Conservation (phyloP, 1,140 invertebrate species). For the Drosophila sucinea region DNA sequence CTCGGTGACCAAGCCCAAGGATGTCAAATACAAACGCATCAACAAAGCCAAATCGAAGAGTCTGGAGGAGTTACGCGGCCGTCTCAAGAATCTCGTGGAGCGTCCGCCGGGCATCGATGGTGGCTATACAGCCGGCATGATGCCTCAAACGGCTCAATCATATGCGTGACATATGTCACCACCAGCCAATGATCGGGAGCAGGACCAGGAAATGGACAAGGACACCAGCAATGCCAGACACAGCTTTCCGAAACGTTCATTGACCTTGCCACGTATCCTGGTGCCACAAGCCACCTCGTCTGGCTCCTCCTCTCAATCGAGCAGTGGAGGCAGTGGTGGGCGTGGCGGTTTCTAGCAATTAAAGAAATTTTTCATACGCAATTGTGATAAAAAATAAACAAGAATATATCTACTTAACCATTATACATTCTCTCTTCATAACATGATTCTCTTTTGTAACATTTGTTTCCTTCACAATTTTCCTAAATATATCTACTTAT, state of each 20-base stretch:
- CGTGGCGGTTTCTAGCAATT: slow-evolving; percentile 80
- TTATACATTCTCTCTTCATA: slow-evolving; percentile 3
- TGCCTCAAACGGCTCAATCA: slow-evolving; percentile 79
- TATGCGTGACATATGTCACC: slow-evolving; percentile 78
- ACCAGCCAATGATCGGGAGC: slow-evolving; percentile 12
- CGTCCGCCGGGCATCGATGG: slow-evolving; percentile 83
- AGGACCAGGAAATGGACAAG: not conserved
- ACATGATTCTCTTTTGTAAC: slow-evolving; percentile 72
- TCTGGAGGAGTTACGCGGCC: slow-evolving; percentile 91
- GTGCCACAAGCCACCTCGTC: slow-evolving; percentile 51
- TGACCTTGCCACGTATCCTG: slow-evolving; percentile 72
- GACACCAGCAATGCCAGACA: slow-evolving; percentile 36
- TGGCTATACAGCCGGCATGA: slow-evolving; percentile 61
- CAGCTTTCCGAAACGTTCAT: slow-evolving; percentile 66
- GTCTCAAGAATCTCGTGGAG: slow-evolving; percentile 92
- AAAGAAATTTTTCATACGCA: slow-evolving; percentile 83
- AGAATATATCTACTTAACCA: slow-evolving; percentile 5
- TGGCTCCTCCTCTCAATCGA: slow-evolving; percentile 13
- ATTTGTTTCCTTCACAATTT: slow-evolving; percentile 69
- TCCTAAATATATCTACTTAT: slow-evolving; percentile 27
- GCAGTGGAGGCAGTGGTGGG: slow-evolving; percentile 47
- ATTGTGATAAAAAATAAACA: slow-evolving; percentile 82
- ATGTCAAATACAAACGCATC: slow-evolving; percentile 95
- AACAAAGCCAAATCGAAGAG: slow-evolving; percentile 95
- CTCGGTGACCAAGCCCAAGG: slow-evolving; percentile 94